Base-by-base conservation (phyloP, 2,113 vertebrate species). In the Pandion haliaetus region DNA sequence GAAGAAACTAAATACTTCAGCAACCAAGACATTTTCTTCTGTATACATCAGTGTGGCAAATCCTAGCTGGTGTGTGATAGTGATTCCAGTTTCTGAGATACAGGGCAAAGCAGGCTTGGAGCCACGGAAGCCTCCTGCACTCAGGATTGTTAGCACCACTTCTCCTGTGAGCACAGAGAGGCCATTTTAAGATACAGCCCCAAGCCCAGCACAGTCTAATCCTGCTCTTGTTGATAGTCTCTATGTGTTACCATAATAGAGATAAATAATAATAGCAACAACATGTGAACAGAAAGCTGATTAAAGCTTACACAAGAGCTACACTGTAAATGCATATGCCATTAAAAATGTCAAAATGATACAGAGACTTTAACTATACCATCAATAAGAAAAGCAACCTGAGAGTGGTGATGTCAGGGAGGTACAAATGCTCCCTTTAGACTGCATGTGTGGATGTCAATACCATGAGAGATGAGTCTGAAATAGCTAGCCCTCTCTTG, bases 181-280 rank as follows among this genome's bases (percentile, higher is more conserved):
- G 44, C 26, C 26, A 29, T 42, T 55, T 62, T 5, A 44, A 92
- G 71, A 23, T 36, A 26, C 45, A 71, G 5, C 5, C 18, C 69
- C 69, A 44, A 55, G 66, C 36, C 58, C 6, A 32, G n/a, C 78
- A 69, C 13, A 62, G 66, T 7, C 32, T 82, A 44, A 58, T 61
- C 49, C 74, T 83, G 67, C 55, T 87, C 82, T 57, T 54, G 81
- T 45, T 87, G 78, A 81, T 80, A 59, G 70, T 54, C 58, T 90
- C 70, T 36, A 14, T 36, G 78, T 55, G 84, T 45, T 90, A 52
- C 84, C 79, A 34, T 80, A 94, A 96, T 57, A 87, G 86, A 97
- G 89, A 97, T 94, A 96, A 97, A 95, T 95, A 97, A 96, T 85
- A 94, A 93, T 25, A 95, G 91, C 89, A 94, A 66, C 91, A 89